Conservation (phyloP, 92 coral and sea anemone genomes). For the Porites lobata region DNA sequence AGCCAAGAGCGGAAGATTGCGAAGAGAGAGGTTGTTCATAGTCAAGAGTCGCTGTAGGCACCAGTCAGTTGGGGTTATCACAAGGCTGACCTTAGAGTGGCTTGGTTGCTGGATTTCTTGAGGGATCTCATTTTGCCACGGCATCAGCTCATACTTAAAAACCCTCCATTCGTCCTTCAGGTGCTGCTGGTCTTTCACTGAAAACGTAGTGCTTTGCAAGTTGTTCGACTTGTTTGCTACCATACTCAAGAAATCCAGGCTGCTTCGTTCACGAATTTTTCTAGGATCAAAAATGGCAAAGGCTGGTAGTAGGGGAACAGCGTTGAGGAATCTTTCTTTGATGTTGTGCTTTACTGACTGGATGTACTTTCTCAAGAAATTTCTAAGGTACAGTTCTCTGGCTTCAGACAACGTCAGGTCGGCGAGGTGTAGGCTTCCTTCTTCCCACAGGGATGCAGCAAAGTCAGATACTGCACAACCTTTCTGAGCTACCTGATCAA, state of each 20-base stretch:
- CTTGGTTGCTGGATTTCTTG: background rate
- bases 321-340: slow-evolving; percentile 4
- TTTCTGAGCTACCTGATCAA: slow-evolving; percentile 19
- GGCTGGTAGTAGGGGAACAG: background rate
- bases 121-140: slow-evolving; percentile 18
- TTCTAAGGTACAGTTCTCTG: slow-evolving; percentile 3
- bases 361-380: slow-evolving; percentile 32
- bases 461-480: background rate
- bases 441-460: slow-evolving; percentile 7
- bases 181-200: slow-evolving; percentile 15
- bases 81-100: background rate
- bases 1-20: slow-evolving; percentile 36
- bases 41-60: slow-evolving; percentile 7
- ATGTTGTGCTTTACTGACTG: slow-evolving; percentile 21
- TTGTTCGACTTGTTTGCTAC: background rate
- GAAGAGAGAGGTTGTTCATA: slow-evolving; percentile 32
- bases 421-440: slow-evolving; percentile 26
- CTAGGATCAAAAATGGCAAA: slow-evolving; percentile 26
- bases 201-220: slow-evolving; percentile 25
- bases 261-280: slow-evolving; percentile 22
- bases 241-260: slow-evolving; percentile 43
- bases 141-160: background rate
- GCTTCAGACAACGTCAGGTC: slow-evolving; percentile 13
- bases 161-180: slow-evolving; percentile 2
- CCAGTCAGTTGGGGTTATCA: slow-evolving; percentile 45